Percentiles rank a stretch among this genome's conserved stretches.
Evolutionary conservation across 1,140 invertebrate species (phyloP).

Genomic region (Drosophila watanabei): DNA sequence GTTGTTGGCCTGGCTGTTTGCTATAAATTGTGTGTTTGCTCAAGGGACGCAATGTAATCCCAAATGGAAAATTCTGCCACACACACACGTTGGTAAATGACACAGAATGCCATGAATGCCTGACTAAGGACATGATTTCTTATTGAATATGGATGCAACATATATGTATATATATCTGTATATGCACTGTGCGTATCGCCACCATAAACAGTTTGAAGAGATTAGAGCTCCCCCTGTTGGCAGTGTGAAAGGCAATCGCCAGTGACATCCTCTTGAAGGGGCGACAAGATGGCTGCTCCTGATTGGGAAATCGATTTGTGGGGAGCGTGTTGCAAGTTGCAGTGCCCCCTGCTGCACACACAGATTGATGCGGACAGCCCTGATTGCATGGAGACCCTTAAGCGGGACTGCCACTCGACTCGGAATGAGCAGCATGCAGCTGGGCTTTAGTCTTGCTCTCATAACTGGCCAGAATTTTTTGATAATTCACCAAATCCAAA

Average conservation of each 20-base stretch:
- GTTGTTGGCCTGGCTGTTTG: conserved; percentile 53
- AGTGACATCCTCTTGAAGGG: conserved; percentile 26
- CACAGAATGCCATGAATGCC: conserved; percentile 25
- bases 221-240: conserved; percentile 20
- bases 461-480: conserved; percentile 3
- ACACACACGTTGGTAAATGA: not conserved
- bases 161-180: not conserved
- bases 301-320: conserved; percentile 48
- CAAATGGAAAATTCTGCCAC: conserved; percentile 20
- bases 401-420: conserved; percentile 1
- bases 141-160: conserved; percentile 35
- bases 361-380: conserved; percentile 14
- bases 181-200: conserved; percentile 1
- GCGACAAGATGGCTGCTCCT: conserved; percentile 38
- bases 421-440: not conserved
- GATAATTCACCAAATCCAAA: conserved; percentile 7
- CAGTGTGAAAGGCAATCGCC: conserved; percentile 22
- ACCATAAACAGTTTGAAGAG: conserved; percentile 9
- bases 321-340: conserved; percentile 7
- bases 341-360: conserved; percentile 17
- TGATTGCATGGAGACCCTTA: conserved; percentile 10
- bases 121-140: conserved; percentile 19
- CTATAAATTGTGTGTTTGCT: conserved; percentile 45
- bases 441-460: not conserved
- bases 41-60: conserved; percentile 3